Conservation (phyloP, 2,797 vertebrate species). For the Gambusia yucatana region DNA sequence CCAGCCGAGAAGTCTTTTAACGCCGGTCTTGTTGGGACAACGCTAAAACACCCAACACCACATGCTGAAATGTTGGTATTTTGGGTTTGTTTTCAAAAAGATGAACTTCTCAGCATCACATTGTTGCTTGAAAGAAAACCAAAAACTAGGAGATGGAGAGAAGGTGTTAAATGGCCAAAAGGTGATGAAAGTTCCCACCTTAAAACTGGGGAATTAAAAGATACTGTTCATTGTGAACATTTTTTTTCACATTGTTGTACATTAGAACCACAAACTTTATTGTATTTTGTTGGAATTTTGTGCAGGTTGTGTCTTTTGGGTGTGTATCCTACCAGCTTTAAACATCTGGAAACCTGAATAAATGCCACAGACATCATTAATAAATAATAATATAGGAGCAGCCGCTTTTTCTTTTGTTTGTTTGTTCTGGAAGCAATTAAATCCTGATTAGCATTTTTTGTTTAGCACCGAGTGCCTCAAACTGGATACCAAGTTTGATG, state of each 20-base stretch:
- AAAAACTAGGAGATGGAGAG: neutral
- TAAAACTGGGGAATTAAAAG: neutral
- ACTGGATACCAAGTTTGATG: neutral
- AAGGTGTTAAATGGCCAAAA: neutral
- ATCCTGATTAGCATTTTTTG: no score
- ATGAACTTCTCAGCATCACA: constrained; percentile 57
- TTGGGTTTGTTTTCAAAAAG: constrained; percentile 57
- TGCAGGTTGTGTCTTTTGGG: neutral
- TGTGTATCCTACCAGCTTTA: neutral
- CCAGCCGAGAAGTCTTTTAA: constrained; percentile 50
- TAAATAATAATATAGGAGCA: no score
- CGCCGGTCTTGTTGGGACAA: constrained; percentile 63
- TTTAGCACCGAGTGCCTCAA: neutral
- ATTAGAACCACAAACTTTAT: neutral
- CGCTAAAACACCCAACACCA: constrained; percentile 39
- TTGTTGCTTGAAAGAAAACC: constrained; percentile 10
- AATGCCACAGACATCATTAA: neutral
- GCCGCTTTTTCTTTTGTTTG: neutral
- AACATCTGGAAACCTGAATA: neutral
- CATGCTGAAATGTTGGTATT: constrained; percentile 64
- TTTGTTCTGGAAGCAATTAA: neutral
- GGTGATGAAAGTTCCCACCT: neutral
- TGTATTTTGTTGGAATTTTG: neutral
- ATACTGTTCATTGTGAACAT: no score
- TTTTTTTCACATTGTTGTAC: neutral